phyloP scores from a whole-genome alignment of 2,113 vertebrate genomes.

The Neoarius graeffei region DNA sequence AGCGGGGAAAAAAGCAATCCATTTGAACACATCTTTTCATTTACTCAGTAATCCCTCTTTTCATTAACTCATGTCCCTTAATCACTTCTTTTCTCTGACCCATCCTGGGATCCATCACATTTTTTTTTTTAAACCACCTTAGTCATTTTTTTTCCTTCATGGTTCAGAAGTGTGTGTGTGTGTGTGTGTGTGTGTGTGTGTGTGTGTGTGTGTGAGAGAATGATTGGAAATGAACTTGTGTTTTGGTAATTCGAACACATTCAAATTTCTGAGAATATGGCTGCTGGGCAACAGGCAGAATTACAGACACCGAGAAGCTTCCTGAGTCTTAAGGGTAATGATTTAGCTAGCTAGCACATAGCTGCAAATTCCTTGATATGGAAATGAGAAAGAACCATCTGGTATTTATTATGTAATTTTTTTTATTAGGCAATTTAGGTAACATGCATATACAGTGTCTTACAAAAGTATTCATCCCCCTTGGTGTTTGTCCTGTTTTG shows the following conservation, averaged over 20 bases:
- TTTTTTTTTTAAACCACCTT: not conserved
- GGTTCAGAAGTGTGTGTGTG: not conserved
- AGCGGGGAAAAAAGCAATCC: constrained; percentile 37
- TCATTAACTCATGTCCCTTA: not conserved
- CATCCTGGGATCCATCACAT: not conserved
- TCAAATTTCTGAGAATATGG: not conserved
- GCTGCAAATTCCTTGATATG: not conserved
- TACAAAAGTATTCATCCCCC: no score
- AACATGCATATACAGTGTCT: no score
- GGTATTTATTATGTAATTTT: no score
- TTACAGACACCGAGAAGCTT: not conserved
- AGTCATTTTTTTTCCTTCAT: not conserved
- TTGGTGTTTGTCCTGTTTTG: no score
- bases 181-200: no score
- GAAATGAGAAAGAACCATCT: not conserved
- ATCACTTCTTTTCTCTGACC: not conserved
- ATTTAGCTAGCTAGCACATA: not conserved
- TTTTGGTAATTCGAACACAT: not conserved
- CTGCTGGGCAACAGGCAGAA: not conserved
- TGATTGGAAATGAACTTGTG: not conserved
- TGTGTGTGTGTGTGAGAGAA: not conserved
- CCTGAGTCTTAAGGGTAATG: not conserved
- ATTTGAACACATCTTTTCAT: constrained; percentile 45
- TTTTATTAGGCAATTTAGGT: no score
- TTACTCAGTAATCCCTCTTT: constrained; percentile 53